A percentile compares a stretch with the other conserved stretches of the same genome.
phyloP scores from a whole-genome alignment of 2,888 invertebrate genomes.

The Morpho achilles region DNA sequence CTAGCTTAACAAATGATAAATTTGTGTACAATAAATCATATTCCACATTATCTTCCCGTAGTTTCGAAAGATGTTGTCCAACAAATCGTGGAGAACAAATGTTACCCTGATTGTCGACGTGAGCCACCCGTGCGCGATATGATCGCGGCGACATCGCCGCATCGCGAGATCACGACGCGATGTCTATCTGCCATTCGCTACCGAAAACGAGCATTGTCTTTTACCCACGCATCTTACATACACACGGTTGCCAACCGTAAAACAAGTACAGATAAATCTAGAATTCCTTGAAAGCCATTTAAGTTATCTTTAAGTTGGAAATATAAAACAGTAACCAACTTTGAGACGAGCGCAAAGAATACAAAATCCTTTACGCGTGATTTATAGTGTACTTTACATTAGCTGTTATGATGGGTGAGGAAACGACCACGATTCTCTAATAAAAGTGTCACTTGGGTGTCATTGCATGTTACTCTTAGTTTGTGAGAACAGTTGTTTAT shows the following conservation, averaged over 20 bases:
- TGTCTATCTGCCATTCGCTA: constrained; percentile 47
- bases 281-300: constrained; percentile 6
- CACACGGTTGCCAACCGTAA: background rate
- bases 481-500: constrained; percentile 13
- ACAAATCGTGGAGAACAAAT: constrained; percentile 13
- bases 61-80: constrained; percentile 14
- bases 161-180: constrained; percentile 66
- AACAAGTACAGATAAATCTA: constrained; percentile 3
- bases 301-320: background rate
- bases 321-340: constrained; percentile 14
- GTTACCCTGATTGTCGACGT: constrained; percentile 17
- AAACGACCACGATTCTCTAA: constrained; percentile 61
- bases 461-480: constrained; percentile 33
- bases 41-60: background rate
- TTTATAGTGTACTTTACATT: constrained; percentile 7
- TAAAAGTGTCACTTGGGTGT: constrained; percentile 56
- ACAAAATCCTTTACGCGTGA: constrained; percentile 2
- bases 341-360: constrained; percentile 7
- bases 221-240: constrained; percentile 19
- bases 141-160: constrained; percentile 49
- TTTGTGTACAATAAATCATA: too few species aligned
- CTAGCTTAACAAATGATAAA: too few species aligned
- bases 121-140: constrained; percentile 57
- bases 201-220: constrained; percentile 29
- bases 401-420: constrained; percentile 26